Evolutionary conservation across 2,113 vertebrate genomes (phyloP), one percentile per base, ranked within the genome.

Genomic region (Colaptes auratus): DNA sequence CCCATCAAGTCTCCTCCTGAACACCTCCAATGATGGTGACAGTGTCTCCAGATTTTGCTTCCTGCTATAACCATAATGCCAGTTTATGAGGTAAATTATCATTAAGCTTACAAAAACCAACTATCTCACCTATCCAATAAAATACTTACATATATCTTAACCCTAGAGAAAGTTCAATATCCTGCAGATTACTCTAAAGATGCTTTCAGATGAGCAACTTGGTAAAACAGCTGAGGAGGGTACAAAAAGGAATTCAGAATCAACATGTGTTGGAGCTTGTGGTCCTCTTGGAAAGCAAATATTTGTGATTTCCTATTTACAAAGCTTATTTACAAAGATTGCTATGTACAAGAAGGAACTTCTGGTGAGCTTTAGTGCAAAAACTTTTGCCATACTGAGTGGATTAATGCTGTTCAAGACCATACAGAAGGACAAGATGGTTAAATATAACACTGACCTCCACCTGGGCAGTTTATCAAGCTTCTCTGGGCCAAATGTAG

Each of bases 401-500:
- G 0, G 27, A 48, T 59, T 42, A 42, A 58, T 12, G 9, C 3
- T 31, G 3, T 6, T 42, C 12, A 44, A 85, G 50, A 25, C 15
- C 4, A 24, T 18, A 24, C 2, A 13, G 23, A 74, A 67, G 10
- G 6, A 39, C 9, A 53, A 50, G 53, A 8, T 15, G 10, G 36
- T 52, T 77, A 55, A 75, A 84, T 4, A 61, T 2, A 44, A 10
- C 12, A 9, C 8, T 33, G 7, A 7, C 18, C 5, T 13, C 36
- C 12, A 14, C 0, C 2, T n/a, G 24, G 16, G 25, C 9, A 58
- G 23, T 2, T 72, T 39, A 6, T 3, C 39, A 79, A 36, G 25
- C 3, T 71, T 12, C 48, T 1, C 0, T 14, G 15, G 19, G 15
- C 8, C 46, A 42, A 23, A 46, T 0, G 1, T 8, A 82, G 12